Base-by-base conservation (phyloP, 2,888 invertebrate species). In the Diaperis boleti region DNA sequence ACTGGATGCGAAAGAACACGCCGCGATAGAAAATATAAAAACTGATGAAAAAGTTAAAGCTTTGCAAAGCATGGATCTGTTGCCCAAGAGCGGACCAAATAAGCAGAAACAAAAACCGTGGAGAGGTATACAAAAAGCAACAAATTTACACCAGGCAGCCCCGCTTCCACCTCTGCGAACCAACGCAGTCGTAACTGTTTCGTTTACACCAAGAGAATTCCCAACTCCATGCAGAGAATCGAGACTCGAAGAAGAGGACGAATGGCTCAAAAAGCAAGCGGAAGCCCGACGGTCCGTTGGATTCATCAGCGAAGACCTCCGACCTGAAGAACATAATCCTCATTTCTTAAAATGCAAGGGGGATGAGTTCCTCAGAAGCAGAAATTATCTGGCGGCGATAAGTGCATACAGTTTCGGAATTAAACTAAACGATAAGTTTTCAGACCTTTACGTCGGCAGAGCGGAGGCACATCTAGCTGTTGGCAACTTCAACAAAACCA, bases 181-280 rank as follows among this genome's bases (percentile, higher is more conserved):
- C 70, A 76, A 80, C 15, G 85, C 84, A 4, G 83, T 83, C 31
- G 84, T 94, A 50, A 83, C 86, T 67, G 86, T 94, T 6, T 85
- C 82, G 20, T 93, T 94, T 75, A 92, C 94, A 0, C 87, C 88
- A 6, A 83, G 95, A 56, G 85, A 85, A 14, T 93, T 95, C 76
- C 90, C 92, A 0, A 94, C 95, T 1, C 94, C 95, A 0, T 89
- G 89, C 50, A 83, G 94, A 64, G 92, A 93, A 78, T 92, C 92
- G 0, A 83, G 84, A 45, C 83, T 85, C 10, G 81, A 83, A 0
- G 88, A 90, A 75, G 94, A 95, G 79, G 87, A 91, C 69, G 88
- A 90, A 82, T 95, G 93, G 92, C 78, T 94, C 64, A 84, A 85
- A 67, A 94, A 94, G 76, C 90, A 94, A 73, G 89, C 89, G 1